These are phyloP conservation scores for Pantherophis alleghaniensis DNA, from an alignment of 2,797 vertebrate genomes.

Conservation along the genomic window DNA sequence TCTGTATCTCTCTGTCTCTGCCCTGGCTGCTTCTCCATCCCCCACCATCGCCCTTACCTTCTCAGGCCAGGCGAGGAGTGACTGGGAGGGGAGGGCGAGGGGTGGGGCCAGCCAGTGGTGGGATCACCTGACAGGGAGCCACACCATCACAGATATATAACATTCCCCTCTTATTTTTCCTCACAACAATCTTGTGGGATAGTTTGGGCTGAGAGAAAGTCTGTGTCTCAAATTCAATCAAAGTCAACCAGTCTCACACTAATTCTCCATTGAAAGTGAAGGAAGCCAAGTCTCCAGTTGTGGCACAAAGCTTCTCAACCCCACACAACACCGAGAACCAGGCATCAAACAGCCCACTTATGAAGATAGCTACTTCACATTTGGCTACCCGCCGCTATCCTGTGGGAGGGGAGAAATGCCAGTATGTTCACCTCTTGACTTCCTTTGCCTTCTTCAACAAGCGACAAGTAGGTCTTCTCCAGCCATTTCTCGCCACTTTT, in stretches of 20 bases:
- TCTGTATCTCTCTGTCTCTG: no score
- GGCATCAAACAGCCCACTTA: background rate
- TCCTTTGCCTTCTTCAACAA: constrained; percentile 67
- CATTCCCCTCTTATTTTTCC: background rate
- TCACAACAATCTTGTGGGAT: background rate
- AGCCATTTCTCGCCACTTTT: constrained; percentile 81
- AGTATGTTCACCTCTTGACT: constrained; percentile 59
- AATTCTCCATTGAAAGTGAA: background rate
- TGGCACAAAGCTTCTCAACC: background rate
- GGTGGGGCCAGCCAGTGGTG: no score
- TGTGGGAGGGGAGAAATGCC: constrained; percentile 45
- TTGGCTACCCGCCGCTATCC: constrained; percentile 75
- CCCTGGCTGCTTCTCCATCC: no score
- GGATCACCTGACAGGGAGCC: no score
- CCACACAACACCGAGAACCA: background rate
- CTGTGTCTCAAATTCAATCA: background rate
- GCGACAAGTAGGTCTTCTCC: constrained; percentile 74
- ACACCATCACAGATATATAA: background rate
- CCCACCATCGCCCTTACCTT: no score
- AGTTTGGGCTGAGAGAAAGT: background rate
- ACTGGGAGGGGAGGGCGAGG: no score
- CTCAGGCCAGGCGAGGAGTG: no score
- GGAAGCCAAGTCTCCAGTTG: background rate
- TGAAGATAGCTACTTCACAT: constrained; percentile 73
- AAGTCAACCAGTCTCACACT: background rate